These are phyloP conservation scores for Herpetotheres cachinnans DNA, from an alignment of 2,113 vertebrate genomes.

Conservation along the genomic window DNA sequence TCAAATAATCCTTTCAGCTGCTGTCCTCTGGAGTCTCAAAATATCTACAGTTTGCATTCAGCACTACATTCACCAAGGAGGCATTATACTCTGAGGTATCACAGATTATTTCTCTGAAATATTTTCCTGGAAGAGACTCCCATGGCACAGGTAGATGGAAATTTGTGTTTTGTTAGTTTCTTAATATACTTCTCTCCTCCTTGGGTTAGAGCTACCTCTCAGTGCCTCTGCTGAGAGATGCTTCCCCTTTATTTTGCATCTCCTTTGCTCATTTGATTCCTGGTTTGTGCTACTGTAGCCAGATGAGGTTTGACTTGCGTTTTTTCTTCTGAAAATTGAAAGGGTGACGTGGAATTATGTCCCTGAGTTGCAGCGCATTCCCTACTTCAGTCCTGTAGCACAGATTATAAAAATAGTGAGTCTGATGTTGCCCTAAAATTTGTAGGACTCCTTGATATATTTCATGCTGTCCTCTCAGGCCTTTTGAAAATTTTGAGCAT, in stretches of 20 bases:
- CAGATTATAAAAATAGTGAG: neutral
- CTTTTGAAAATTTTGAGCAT: neutral
- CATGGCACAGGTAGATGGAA: neutral
- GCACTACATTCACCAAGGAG: neutral
- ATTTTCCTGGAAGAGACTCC: neutral
- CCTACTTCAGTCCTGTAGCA: neutral
- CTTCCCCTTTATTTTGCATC: neutral
- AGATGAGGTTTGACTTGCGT: neutral
- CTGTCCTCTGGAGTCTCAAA: neutral
- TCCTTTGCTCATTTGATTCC: neutral
- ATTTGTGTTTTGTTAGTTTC: neutral
- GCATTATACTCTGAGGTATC: neutral
- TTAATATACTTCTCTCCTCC: neutral
- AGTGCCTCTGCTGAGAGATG: neutral
- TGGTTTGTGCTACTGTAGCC: neutral
- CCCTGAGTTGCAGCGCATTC: too few species aligned
- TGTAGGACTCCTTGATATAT: neutral
- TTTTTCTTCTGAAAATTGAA: neutral
- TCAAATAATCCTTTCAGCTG: slow-evolving; percentile 5
- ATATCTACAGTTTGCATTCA: neutral
- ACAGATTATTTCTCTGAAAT: neutral
- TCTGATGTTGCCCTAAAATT: neutral
- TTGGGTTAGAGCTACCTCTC: neutral
- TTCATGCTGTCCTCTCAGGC: neutral
- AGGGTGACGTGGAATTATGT: neutral